phyloP scores from a whole-genome alignment of 1,140 invertebrate genomes.

The Olivierus martensii region DNA sequence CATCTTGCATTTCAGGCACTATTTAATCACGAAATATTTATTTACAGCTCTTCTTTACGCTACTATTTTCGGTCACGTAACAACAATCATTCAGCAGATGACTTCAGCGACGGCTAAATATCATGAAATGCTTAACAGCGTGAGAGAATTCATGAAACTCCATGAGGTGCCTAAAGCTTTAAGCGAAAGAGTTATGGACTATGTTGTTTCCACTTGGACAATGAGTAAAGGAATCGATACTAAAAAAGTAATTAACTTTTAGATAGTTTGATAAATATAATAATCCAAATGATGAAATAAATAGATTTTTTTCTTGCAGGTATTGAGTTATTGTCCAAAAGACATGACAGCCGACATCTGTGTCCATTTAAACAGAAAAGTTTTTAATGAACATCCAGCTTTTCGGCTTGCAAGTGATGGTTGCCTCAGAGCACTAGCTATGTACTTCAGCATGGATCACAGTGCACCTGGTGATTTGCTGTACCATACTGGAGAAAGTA shows the following conservation, averaged over 20 bases:
- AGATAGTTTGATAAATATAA: no score
- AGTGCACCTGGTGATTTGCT: conserved; percentile 88
- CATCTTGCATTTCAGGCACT: no score
- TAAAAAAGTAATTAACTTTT: conserved; percentile 47
- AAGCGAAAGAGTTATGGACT: conserved; percentile 99
- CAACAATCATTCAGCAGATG: conserved; percentile 99
- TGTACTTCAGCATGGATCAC: conserved; percentile 99
- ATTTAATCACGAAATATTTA: background rate
- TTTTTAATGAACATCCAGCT: conserved; percentile 99
- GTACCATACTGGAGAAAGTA: conserved; percentile 95
- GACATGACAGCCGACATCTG: conserved; percentile 99
- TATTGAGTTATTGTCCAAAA: conserved; percentile 99
- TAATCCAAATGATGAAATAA: no score
- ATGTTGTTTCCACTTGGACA: conserved; percentile 99
- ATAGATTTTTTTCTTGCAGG: conserved; percentile 20
- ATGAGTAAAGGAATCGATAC: conserved; percentile 99
- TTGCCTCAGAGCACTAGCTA: conserved; percentile 91
- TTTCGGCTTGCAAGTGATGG: conserved; percentile 96
- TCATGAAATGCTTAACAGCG: conserved; percentile 99
- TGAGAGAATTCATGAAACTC: conserved; percentile 98
- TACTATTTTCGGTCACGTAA: conserved; percentile 98
- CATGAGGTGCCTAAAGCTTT: conserved; percentile 98
- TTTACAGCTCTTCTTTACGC: conserved; percentile 81
- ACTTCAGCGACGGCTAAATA: conserved; percentile 98
- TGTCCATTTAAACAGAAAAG: conserved; percentile 97